These are phyloP conservation scores for Graphium colonna DNA, from an alignment of 2,888 invertebrate species.

Conservation along the genomic window DNA sequence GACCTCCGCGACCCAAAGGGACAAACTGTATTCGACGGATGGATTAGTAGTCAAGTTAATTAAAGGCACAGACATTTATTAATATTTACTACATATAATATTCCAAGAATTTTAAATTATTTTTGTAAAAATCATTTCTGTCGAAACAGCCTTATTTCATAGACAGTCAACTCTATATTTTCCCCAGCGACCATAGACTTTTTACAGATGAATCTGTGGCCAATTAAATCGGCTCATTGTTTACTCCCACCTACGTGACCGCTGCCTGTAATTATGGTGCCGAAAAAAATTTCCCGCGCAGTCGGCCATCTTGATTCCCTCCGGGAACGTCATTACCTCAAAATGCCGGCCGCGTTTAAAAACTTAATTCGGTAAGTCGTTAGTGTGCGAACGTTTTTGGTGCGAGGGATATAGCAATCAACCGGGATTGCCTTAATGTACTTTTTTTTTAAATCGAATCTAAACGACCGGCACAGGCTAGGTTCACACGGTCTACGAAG, in stretches of 20 bases:
- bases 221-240: slow-evolving; percentile 26
- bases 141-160: too few species aligned
- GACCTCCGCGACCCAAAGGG: too few species aligned
- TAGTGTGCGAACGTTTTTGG: slow-evolving; percentile 40
- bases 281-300: slow-evolving; percentile 34
- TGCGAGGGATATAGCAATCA: slow-evolving; percentile 34
- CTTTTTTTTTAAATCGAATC: slow-evolving; percentile 14
- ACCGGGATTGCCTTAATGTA: slow-evolving; percentile 22
- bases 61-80: too few species aligned
- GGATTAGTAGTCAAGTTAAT: too few species aligned
- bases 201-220: slow-evolving; percentile 24
- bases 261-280: slow-evolving; percentile 40
- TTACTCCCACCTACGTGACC: slow-evolving; percentile 36
- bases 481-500: slow-evolving; percentile 15
- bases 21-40: too few species aligned
- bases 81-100: too few species aligned
- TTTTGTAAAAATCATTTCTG: too few species aligned
- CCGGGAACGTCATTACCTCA: slow-evolving; percentile 25
- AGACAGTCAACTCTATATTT: too few species aligned
- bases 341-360: slow-evolving; percentile 41
- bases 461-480: slow-evolving; percentile 9
- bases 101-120: too few species aligned
- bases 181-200: slow-evolving; percentile 4
- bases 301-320: slow-evolving; percentile 46
- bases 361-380: slow-evolving; percentile 58